Evolutionary conservation across 2,888 invertebrate species (phyloP).

Genomic region (Teinopalpus imperialis): DNA sequence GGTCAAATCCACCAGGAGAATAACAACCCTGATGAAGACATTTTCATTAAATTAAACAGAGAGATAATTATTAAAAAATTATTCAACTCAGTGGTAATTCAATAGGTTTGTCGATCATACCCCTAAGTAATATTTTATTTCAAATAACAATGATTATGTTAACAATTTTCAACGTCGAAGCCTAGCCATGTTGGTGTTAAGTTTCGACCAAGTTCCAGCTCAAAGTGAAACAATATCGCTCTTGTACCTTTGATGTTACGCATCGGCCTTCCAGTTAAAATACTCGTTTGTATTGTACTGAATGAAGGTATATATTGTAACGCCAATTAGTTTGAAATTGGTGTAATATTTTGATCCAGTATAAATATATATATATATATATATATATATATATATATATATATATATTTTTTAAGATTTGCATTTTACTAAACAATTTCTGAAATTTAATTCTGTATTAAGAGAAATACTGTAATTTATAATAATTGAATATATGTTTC

Average conservation of each 20-base stretch:
- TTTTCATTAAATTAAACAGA: background rate
- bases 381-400: no score
- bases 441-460: no score
- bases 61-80: no score
- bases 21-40: no score
- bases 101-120: constrained; percentile 6
- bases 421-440: no score
- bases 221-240: constrained; percentile 18
- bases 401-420: no score
- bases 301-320: background rate
- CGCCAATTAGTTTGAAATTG: no score
- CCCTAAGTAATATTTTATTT: constrained; percentile 6
- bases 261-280: background rate
- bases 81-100: background rate
- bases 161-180: constrained; percentile 6
- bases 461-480: no score
- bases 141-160: constrained; percentile 1
- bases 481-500: no score
- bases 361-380: no score
- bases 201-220: constrained; percentile 12
- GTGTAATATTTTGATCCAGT: no score
- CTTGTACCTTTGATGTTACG: constrained; percentile 16
- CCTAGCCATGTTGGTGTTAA: constrained; percentile 5
- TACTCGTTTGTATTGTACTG: background rate
- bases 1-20: no score